Base-by-base conservation (phyloP, 2,113 vertebrate species). In the Megalops atlanticus region DNA sequence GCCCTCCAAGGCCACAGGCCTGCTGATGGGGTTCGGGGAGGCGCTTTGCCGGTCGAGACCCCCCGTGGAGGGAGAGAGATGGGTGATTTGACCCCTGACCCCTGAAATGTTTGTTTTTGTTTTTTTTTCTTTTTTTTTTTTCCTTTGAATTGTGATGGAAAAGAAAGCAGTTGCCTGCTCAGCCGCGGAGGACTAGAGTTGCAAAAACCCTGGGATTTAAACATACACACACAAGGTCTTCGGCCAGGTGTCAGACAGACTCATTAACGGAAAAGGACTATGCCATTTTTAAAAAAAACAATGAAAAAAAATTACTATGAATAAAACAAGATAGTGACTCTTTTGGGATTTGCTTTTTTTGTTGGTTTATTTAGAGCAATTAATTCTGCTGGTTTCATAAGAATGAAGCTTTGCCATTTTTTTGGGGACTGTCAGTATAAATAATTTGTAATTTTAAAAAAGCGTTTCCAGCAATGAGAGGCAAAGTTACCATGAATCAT, bases 261-360 rank as follows among this genome's bases (percentile, higher is more conserved):
- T 92, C 89, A 92, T 93, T 80, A 72, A 86, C 58, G 78, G 86
- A 89, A 93, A 91, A 89, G 89, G 94, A 92, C 91, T 91, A 92
- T 84, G 91, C 94, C 94, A 91, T 93, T 91, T 85, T 94, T 92
- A 91, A 84, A 90, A 78, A 92, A 90, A 87, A 80, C 87, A 90
- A 89, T 86, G 81, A 85, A 89, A 84, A 81, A 82, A 74, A 71
- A 80, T 81, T 64, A 79, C 80, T 58, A 74, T 64, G 43, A 68
- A 78, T 39, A 71, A 45, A 78, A 64, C 64, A 78, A 77, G 74
- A 83, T 80, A 58, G 80, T 84, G 64, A 64, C 85, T 84, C 58
- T 84, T 81, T 85, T 76, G 82, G 86, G 87, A 71, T 80, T 77
- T 74, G 82, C 79, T 81, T 81, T 49, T 76, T 82, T 79, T 49